Evolutionary conservation across 2,113 vertebrate genomes (phyloP), one percentile per base, ranked within the genome.

Genomic region (Neotoma lepida): DNA sequence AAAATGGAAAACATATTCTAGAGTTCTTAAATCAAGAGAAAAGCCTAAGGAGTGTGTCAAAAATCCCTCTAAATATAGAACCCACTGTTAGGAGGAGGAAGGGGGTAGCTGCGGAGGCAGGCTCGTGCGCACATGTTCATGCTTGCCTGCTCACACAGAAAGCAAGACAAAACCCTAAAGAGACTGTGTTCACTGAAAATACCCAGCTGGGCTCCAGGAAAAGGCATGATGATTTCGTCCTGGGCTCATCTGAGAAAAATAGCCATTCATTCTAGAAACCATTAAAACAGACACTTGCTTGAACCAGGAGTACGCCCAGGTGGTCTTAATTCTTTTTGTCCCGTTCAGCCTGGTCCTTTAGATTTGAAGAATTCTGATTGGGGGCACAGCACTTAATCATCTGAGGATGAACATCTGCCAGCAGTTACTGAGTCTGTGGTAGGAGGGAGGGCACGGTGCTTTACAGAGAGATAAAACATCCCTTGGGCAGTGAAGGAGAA

Each of bases 21-120:
- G 84, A 68, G 61, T 90, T 97, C 51, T 96, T 44, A 92, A 97
- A 88, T 96, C 77, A 86, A 90, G 77, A 94, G 46, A 87, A 84
- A 81, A 92, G n/a, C 80, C 76, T 70, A 70, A 82, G 28, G n/a
- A 51, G 24, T 76, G 26, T 92, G 54, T 94, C 66, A 91, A n/a
- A 94, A 93, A 92, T 84, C 33, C 10, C 63, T 93, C 91, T 71
- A 68, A 86, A 76, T 89, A 71, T 8, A 94, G 93, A 95, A 49
- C n/a, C 63, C 76, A 30, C 26, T 78, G 61, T 22, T 66, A 66
- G 73, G n/a, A 86, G 58, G 58, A 10, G 35, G 39, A 8, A 2
- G 2, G 91, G 44, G 63, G 64, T 15, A 33, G 39, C 56, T n/a
- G 46, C 0, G 61, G 80, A 93, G 39, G 30, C 90, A 61, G 88